Evolutionary conservation across 2,888 invertebrate genomes (phyloP), one percentile per base, ranked within the genome.

Genomic region (Sceliomorpha sp.): DNA sequence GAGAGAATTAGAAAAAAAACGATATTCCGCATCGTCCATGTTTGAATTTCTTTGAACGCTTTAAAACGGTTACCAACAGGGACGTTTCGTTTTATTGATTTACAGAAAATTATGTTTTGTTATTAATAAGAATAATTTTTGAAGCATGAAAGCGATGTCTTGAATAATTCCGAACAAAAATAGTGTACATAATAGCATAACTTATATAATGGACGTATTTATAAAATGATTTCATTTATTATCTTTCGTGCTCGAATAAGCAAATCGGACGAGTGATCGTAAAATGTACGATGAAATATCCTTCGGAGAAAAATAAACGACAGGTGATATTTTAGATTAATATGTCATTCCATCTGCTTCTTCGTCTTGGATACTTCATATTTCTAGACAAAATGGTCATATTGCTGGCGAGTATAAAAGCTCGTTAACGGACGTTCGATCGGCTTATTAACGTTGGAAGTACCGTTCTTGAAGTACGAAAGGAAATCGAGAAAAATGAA

Each of bases 381-480:
- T 56, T 62, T 45, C 36, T 29, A 29, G 40, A 62, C 20, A 48
- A 60, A 68, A 51, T 47, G 48, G 58, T 56, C 36, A 47, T 47
- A 47, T 40, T 31, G 29, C 47, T 40, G 15, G 1, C 47, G 45
- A 60, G 55, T 50, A 68, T 68, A 56, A 62, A 62, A 68, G 53
- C 47, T 59, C 63, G 58, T 63, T 69, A 69, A 47, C 59, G 53
- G 63, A 44, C 59, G 59, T 59, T 69, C 63, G 63, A 59, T 59
- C 59, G 63, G 50, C 69, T 69, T 69, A 69, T 63, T 63, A 69
- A 69, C 55, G 69, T 51, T 63, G 17, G 13, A 39, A 55, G 58
- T 42, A 31, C 40, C 15, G 44, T 50, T 59, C 53, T 29, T 27
- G 6, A 29, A 14, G 39, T 32, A 58, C 36, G 39, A 47, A 53